Evolutionary conservation across 2,797 vertebrate species (phyloP), one percentile per base, ranked within the genome.

Genomic region (Tapera naevia): DNA sequence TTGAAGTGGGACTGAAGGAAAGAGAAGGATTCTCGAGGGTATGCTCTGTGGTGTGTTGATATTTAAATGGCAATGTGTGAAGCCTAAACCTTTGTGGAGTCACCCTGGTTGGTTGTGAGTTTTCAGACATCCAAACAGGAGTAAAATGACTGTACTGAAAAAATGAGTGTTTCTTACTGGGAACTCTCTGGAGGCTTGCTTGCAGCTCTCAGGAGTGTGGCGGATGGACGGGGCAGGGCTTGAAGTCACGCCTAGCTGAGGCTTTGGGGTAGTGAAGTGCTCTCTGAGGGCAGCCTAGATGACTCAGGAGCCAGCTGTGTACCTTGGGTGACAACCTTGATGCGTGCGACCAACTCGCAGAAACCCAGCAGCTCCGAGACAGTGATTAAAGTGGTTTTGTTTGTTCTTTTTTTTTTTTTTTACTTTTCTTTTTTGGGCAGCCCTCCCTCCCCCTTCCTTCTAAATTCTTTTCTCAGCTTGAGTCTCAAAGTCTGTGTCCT

Each of bases 131-230:
- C 33, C 46, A 39, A 71, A 30, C 75, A 75, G 74, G 35, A 89
- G 50, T 32, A 23, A 48, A 92, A 96, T 90, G 78, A 95, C 67
- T 93, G 74, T 89, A 30, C 65, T 67, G 72, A 85, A 62, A 67
- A 64, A 53, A 53, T 7, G 37, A 8, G 9, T 43, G 14, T 53
- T 80, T 89, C 72, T 87, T 69, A 69, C 71, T 69, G 93, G 80
- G 91, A 91, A 89, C 87, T 80, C 48, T 91, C 57, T 51, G 28
- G 57, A 65, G 60, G 37, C 35, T 60, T 39, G 58, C 32, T 32
- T 67, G 73, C 53, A 78, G 19, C 66, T 88, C 64, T 80, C 45
- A 15, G 82, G 53, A 58, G 43, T 25, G 24, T 54, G 66, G 46
- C 1, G 1, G 53, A 53, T 67, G 72, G 45, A 46, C 0, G 30